Percentiles rank a stretch among this genome's conserved stretches.
phyloP scores from a whole-genome alignment of 2,888 invertebrate species.

The Lampropteryx suffumata region DNA sequence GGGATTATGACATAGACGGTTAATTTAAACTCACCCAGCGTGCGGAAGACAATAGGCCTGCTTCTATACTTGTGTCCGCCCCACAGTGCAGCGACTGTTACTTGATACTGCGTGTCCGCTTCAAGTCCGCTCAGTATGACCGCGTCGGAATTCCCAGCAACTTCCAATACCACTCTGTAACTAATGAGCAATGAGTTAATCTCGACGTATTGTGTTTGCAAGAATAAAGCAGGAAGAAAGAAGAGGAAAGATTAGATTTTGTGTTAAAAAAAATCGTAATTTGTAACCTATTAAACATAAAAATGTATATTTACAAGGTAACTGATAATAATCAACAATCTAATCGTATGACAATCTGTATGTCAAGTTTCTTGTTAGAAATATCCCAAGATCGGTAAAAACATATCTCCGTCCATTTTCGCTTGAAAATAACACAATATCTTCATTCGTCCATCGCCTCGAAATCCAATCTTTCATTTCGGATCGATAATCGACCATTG shows the following conservation, averaged over 20 bases:
- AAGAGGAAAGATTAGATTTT: constrained; percentile 39
- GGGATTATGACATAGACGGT: too few species aligned
- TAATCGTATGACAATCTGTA: too few species aligned
- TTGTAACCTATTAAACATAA: too few species aligned
- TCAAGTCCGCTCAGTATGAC: constrained; percentile 91
- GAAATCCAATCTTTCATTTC: constrained; percentile 20
- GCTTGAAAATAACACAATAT: not conserved
- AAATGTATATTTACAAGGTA: too few species aligned
- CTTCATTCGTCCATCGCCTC: constrained; percentile 14
- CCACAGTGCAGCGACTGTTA: constrained; percentile 92
- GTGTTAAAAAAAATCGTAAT: not conserved
- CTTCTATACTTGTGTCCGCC: constrained; percentile 92
- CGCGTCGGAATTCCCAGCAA: constrained; percentile 94
- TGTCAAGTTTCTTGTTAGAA: too few species aligned
- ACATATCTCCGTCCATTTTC: not conserved
- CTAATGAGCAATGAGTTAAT: constrained; percentile 88
- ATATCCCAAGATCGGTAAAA: not conserved
- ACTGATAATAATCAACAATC: too few species aligned
- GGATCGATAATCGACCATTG: constrained; percentile 31
- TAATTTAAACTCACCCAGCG: constrained; percentile 87
- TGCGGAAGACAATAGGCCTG: constrained; percentile 94
- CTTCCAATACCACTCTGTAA: constrained; percentile 96
- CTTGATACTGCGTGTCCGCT: constrained; percentile 94
- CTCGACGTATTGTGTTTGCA: constrained; percentile 67
- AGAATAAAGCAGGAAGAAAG: constrained; percentile 53